phyloP scores from a whole-genome alignment of 2,888 invertebrate genomes.

The Leuctra nigra region DNA sequence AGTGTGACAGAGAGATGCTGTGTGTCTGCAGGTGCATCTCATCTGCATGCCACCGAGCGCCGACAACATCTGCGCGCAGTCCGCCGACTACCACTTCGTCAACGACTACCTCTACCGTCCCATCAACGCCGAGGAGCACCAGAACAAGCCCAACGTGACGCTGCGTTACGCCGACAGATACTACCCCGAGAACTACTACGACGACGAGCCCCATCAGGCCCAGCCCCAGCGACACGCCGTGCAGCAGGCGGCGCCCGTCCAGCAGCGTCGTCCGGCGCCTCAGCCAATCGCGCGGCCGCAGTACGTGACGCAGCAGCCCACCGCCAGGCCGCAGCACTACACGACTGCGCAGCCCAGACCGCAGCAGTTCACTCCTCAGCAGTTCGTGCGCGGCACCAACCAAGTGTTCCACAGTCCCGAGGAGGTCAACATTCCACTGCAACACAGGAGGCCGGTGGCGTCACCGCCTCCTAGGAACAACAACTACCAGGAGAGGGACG shows the following conservation, averaged over 20 bases:
- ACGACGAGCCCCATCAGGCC: slow-evolving; percentile 48
- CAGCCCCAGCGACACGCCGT: slow-evolving; percentile 28
- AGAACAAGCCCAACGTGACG: slow-evolving; percentile 72
- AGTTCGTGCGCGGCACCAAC: slow-evolving; percentile 38
- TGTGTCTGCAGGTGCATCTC: slow-evolving; percentile 80
- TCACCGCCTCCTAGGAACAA: slow-evolving; percentile 37
- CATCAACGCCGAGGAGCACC: slow-evolving; percentile 74
- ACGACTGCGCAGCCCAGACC: slow-evolving; percentile 3
- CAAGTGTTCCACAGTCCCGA: slow-evolving; percentile 81
- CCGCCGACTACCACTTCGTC: slow-evolving; percentile 84
- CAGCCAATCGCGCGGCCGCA: slow-evolving; percentile 35
- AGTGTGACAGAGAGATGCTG: too few relatives aligned
- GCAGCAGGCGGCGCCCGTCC: slow-evolving; percentile 12
- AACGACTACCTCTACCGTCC: slow-evolving; percentile 90
- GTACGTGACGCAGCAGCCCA: slow-evolving; percentile 35
- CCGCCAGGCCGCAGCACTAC: slow-evolving; percentile 61
- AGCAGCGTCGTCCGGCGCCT: slow-evolving; percentile 21
- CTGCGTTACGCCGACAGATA: slow-evolving; percentile 75
- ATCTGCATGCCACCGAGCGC: slow-evolving; percentile 89
- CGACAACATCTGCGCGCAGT: slow-evolving; percentile 84
- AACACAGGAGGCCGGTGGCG: slow-evolving; percentile 64
- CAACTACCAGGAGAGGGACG: slow-evolving; percentile 12
- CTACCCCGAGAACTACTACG: slow-evolving; percentile 56
- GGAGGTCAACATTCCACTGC: slow-evolving; percentile 79
- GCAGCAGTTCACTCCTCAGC: slow-evolving; percentile 32